phyloP scores from a whole-genome alignment of 1,140 invertebrate species.

The Bombus balteatus region DNA sequence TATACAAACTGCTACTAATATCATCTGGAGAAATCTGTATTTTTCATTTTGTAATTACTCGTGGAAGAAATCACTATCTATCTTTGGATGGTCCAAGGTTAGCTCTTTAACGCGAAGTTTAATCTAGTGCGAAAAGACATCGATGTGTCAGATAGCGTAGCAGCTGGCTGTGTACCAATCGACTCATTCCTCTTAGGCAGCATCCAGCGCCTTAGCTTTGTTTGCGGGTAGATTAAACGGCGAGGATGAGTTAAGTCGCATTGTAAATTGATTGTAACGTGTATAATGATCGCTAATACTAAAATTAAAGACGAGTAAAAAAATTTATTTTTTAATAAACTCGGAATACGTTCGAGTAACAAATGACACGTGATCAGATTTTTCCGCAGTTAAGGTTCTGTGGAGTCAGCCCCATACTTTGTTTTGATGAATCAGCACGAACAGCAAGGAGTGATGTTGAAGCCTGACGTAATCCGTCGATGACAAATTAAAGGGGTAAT shows the following conservation, averaged over 20 bases:
- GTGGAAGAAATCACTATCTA: too few species aligned
- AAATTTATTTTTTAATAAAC: too few species aligned
- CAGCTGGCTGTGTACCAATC: not conserved
- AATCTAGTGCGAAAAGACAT: not conserved
- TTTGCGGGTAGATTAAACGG: not conserved
- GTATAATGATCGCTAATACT: too few species aligned
- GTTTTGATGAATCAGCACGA: not conserved
- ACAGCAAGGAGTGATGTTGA: not conserved
- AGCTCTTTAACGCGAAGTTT: not conserved
- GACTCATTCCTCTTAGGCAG: not conserved
- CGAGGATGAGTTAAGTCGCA: not conserved
- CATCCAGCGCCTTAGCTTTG: not conserved
- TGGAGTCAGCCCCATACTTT: not conserved
- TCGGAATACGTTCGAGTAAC: not conserved
- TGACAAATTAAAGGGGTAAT: not conserved
- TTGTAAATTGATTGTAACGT: not conserved
- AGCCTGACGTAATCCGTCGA: not conserved
- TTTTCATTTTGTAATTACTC: not conserved
- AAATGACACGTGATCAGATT: not conserved
- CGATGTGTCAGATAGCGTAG: not conserved
- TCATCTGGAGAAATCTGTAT: too few species aligned
- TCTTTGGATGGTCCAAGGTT: not conserved
- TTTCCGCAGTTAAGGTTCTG: not conserved
- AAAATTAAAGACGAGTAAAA: too few species aligned
- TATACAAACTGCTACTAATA: too few species aligned